Evolutionary conservation across 2,797 vertebrate species (phyloP), one percentile per base, ranked within the genome.

Genomic region (Poeciliopsis turneri): DNA sequence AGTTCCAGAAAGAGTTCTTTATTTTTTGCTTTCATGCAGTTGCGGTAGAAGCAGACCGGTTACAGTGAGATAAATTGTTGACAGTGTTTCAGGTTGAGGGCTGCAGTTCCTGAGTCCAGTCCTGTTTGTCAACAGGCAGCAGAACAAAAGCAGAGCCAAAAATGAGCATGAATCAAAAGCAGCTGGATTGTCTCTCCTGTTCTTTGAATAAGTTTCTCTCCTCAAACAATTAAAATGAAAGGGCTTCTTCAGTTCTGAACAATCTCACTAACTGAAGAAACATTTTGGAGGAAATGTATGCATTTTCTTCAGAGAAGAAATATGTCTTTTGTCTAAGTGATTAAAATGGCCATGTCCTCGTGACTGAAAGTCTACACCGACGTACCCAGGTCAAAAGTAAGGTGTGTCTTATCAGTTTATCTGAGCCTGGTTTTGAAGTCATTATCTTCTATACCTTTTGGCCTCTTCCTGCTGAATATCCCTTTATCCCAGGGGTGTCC

Each of bases 371-470:
- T 39, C 33, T 39, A 66, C 33, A 11, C 61, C 0, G 23, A 20
- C 61, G 3, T 66, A 39, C 33, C 1, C 9, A 36, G 33, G 18
- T 4, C 33, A 66, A 66, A 39, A 66, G 33, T 10, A 39, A 66
- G 61, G 61, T 20, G 61, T 66, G 61, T 66, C 61, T 66, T 66
- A 66, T 66, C 61, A 66, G 33, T 39, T 10, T 36, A 23, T 66
- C 61, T 39, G 11, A 39, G 9, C 7, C 6, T 39, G 18, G 8
- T 39, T 36, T 39, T 36, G 4, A 18, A 36, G 33, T 23, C 18
- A 4, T 18, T 20, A 23, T 8, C 3, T 64, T 2, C 12, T 30
- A 1, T 2, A 64, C 6, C 28, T 15, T 20, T 39, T 39, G n/a
- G 16, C 16, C 8, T 66, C 33, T 10, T 66, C 8, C 8, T 66